These are phyloP conservation scores for Chloropsis hardwickii DNA, from an alignment of 2,113 vertebrate species.

Conservation along the genomic window DNA sequence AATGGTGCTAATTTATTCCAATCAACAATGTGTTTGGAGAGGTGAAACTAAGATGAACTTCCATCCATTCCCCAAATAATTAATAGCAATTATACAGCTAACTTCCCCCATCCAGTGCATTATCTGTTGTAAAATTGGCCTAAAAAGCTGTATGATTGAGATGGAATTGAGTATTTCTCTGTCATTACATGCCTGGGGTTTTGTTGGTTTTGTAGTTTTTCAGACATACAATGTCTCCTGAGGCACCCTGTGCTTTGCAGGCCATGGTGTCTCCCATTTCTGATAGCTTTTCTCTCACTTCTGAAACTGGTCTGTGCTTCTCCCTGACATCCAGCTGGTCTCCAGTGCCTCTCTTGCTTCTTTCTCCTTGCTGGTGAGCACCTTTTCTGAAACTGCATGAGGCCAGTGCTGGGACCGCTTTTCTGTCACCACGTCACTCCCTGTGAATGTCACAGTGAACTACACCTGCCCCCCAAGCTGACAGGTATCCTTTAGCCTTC, in stretches of 20 bases:
- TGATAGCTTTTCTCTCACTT: not conserved
- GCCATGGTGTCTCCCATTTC: not conserved
- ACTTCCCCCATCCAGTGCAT: not conserved
- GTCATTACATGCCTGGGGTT: accelerated
- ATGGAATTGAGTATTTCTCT: not conserved
- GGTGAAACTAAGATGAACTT: not conserved
- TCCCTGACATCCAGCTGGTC: not conserved
- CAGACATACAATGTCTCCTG: not conserved
- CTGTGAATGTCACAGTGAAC: not conserved
- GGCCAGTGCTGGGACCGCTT: not conserved
- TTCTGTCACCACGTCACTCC: not conserved
- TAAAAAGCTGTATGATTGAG: not conserved
- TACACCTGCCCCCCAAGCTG: not conserved
- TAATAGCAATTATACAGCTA: not conserved
- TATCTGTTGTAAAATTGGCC: not conserved
- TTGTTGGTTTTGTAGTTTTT: not conserved
- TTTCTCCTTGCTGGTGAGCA: not conserved
- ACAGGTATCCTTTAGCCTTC: not conserved
- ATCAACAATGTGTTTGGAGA: not conserved
- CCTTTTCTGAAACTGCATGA: not conserved
- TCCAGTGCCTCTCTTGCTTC: not conserved
- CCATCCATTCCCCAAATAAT: not conserved
- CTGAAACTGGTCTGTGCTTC: not conserved
- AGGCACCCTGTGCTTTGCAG: not conserved
- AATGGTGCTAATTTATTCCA: not conserved